These are phyloP conservation scores for Pristionchus exspectatus DNA, from an alignment of 2,888 invertebrate genomes.

Conservation along the genomic window DNA sequence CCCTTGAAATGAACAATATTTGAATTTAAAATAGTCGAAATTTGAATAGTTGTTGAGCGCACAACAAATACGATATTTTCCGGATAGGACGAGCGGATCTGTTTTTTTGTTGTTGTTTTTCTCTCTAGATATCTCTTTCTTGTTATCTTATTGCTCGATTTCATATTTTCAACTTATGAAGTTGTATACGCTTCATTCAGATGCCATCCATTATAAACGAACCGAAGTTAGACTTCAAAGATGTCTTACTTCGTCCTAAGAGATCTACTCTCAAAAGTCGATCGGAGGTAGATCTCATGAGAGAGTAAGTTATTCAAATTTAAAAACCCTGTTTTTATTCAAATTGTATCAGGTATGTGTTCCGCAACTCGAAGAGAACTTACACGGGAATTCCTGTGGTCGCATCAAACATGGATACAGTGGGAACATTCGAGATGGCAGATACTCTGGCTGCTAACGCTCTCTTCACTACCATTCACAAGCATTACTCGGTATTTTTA, in stretches of 20 bases:
- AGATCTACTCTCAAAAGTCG: constrained; percentile 86
- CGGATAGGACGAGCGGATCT: background rate
- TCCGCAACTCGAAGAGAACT: constrained; percentile 80
- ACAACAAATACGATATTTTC: background rate
- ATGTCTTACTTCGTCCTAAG: constrained; percentile 91
- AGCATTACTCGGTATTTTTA: constrained; percentile 86
- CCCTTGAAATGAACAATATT: background rate
- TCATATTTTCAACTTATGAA: background rate
- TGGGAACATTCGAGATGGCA: constrained; percentile 95
- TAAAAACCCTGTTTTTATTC: no score
- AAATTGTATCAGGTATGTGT: constrained; percentile 67
- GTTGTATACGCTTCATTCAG: background rate
- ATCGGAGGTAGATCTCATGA: constrained; percentile 69
- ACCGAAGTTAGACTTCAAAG: constrained; percentile 93
- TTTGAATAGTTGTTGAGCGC: background rate
- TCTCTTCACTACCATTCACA: constrained; percentile 92
- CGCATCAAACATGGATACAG: constrained; percentile 96
- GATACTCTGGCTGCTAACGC: constrained; percentile 88
- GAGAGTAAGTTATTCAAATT: constrained; percentile 66
- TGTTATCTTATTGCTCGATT: no score
- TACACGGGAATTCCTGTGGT: constrained; percentile 82
- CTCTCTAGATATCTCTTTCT: background rate
- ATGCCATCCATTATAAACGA: constrained; percentile 88
- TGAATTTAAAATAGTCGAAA: background rate
- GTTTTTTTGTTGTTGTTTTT: background rate